Conservation (phyloP, 2,888 invertebrate genomes). For the Campoletis raptor region DNA sequence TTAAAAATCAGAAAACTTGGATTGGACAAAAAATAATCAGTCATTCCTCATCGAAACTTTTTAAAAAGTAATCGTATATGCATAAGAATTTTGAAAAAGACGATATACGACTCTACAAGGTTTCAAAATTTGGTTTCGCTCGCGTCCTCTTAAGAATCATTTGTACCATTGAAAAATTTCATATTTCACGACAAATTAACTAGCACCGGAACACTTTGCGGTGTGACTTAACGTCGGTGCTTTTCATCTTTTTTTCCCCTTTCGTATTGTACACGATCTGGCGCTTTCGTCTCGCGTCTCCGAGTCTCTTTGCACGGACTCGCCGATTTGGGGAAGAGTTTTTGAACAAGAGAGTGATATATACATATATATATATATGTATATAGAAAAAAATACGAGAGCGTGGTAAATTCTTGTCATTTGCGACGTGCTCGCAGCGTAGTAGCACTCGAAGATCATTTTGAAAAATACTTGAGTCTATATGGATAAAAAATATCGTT, state of each 20-base stretch:
- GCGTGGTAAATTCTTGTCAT: conserved; percentile 57
- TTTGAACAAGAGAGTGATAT: conserved; percentile 26
- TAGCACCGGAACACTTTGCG: conserved; percentile 3
- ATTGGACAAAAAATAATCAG: not conserved
- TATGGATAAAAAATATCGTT: conserved; percentile 33
- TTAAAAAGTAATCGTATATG: not conserved
- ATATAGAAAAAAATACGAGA: conserved; percentile 18
- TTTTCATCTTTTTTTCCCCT: conserved; percentile 59
- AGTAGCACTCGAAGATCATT: conserved; percentile 52
- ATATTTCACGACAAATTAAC: conserved; percentile 58
- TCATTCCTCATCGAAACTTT: not conserved
- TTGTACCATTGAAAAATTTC: conserved; percentile 53
- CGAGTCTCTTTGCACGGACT: conserved; percentile 41
- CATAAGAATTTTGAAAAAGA: not conserved
- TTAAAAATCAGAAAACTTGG: not conserved
- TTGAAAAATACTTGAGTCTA: conserved; percentile 32
- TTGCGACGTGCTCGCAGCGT: conserved; percentile 51
- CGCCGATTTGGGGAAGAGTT: conserved; percentile 62
- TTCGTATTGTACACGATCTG: conserved; percentile 15
- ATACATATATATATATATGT: conserved; percentile 23
- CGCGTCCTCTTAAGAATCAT: conserved; percentile 32
- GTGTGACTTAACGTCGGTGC: conserved; percentile 42
- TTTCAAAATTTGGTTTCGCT: conserved; percentile 36
- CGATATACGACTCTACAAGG: not conserved
- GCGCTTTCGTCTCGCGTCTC: conserved; percentile 44